Evolutionary conservation across 2,797 vertebrate genomes (phyloP).

Genomic region (Parauchenoglanis punctatus): DNA sequence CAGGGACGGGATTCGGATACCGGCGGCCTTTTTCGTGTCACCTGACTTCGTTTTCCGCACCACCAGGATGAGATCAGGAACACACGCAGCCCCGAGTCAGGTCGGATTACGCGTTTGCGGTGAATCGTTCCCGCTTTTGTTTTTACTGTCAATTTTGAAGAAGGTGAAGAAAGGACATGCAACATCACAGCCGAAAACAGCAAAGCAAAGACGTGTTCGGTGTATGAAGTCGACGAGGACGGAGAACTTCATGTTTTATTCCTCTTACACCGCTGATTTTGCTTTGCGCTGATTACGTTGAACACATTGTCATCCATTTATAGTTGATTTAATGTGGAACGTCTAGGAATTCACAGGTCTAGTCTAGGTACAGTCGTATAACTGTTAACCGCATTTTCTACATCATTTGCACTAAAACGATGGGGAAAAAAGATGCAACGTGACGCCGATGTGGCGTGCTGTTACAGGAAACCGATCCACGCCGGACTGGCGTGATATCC

Average conservation of each 20-base stretch:
- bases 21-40: slow-evolving; percentile 37
- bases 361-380: no score
- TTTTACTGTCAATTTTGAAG: not conserved
- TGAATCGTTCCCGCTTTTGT: slow-evolving; percentile 11
- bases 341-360: no score
- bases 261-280: not conserved
- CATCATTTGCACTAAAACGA: no score
- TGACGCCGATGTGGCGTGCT: no score
- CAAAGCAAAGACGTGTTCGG: not conserved
- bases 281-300: no score
- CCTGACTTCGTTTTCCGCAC: slow-evolving; percentile 36
- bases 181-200: not conserved
- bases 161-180: slow-evolving; percentile 30
- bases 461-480: no score
- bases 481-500: no score
- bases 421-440: no score
- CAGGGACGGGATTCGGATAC: not conserved
- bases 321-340: no score
- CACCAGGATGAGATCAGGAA: slow-evolving; percentile 23
- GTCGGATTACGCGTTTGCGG: not conserved
- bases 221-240: not conserved
- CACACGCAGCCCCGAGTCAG: slow-evolving; percentile 16
- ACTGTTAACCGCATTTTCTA: no score
- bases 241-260: not conserved
- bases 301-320: no score